A percentile compares a stretch with the other conserved stretches of the same genome.
phyloP scores from a whole-genome alignment of 2,888 invertebrate species.

The Machimus rusticus region DNA sequence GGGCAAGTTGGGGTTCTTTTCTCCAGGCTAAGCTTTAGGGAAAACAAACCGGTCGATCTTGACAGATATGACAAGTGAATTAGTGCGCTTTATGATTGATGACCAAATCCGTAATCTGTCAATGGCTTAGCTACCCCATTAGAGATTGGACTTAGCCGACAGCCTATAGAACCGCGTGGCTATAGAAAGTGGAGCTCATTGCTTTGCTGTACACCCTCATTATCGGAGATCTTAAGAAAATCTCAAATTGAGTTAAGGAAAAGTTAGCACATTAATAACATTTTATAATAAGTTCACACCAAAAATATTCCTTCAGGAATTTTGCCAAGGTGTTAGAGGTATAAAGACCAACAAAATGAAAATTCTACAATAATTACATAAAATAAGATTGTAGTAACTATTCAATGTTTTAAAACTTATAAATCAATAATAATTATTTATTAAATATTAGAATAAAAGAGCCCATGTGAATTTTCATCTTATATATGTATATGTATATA shows the following conservation, averaged over 20 bases:
- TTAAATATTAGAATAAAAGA: no score
- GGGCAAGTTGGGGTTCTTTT: background rate
- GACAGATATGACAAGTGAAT: conserved; percentile 23
- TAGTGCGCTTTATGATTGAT: conserved; percentile 2
- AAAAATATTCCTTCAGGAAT: background rate
- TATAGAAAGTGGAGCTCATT: background rate
- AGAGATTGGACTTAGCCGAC: background rate
- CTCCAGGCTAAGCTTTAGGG: background rate
- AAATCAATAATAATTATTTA: no score
- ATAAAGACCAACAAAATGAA: no score
- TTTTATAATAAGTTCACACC: background rate
- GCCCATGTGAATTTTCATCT: no score
- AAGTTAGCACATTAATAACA: background rate
- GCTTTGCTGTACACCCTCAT: background rate
- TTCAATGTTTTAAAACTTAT: no score
- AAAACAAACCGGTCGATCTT: background rate
- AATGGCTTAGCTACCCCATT: background rate
- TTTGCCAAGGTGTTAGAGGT: background rate
- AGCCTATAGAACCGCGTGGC: background rate
- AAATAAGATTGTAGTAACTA: no score
- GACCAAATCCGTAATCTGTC: conserved; percentile 23
- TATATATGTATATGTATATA: no score
- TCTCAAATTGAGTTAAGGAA: background rate
- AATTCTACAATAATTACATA: no score
- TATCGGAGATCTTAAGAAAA: background rate